Percentiles rank a stretch among this genome's conserved stretches.
These are phyloP conservation scores for Tinea pellionella DNA, from an alignment of 2,888 invertebrate species.

Conservation along the genomic window DNA sequence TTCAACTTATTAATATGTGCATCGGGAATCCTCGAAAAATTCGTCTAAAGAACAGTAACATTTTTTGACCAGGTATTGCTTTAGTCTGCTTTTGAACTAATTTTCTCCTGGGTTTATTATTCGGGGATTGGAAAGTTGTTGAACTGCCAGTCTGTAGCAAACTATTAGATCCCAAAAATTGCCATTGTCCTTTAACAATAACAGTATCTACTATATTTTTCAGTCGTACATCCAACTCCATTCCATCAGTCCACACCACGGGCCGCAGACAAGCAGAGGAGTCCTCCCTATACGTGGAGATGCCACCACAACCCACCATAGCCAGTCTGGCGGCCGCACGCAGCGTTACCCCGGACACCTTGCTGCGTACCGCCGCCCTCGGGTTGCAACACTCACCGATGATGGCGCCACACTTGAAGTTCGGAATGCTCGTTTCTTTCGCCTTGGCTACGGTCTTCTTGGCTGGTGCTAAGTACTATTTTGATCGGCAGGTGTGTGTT, in stretches of 20 bases:
- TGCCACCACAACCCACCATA: constrained; percentile 52
- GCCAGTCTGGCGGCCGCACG: constrained; percentile 57
- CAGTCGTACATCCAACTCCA: background rate
- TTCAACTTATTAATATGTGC: too few species aligned
- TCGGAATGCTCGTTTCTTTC: constrained; percentile 79
- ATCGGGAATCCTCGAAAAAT: too few species aligned
- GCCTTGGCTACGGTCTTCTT: constrained; percentile 76
- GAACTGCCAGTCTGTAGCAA: too few species aligned
- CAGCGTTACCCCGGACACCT: constrained; percentile 56
- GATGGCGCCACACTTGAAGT: constrained; percentile 73
- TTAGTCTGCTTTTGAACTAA: too few species aligned
- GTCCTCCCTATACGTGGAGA: constrained; percentile 56
- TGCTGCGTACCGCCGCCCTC: constrained; percentile 55
- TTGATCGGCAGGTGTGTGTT: constrained; percentile 71
- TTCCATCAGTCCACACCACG: constrained; percentile 32
- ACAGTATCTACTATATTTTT: background rate
- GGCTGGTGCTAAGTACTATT: constrained; percentile 79
- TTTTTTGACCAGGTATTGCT: too few species aligned
- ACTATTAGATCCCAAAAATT: too few species aligned
- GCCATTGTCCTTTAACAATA: too few species aligned
- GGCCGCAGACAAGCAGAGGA: constrained; percentile 44
- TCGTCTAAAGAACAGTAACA: too few species aligned
- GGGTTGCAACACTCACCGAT: constrained; percentile 52
- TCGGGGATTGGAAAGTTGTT: too few species aligned
- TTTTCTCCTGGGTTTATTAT: too few species aligned